Evolutionary conservation across 2,888 invertebrate genomes (phyloP).

Genomic region (Galerucella pusilla): DNA sequence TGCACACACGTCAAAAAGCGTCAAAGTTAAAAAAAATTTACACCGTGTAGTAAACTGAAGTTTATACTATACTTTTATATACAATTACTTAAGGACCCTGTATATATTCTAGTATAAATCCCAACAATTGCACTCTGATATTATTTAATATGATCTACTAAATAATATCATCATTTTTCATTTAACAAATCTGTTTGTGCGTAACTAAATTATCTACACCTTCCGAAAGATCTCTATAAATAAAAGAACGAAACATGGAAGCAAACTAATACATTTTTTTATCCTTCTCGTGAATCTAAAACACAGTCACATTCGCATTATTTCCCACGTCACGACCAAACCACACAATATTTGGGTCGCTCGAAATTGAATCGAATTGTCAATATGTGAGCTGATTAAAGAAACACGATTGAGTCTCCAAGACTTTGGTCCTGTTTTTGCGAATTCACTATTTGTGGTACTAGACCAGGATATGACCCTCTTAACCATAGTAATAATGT

Average conservation of each 20-base stretch:
- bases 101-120: too few relatives aligned
- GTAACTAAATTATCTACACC: background rate
- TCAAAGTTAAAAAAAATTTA: too few relatives aligned
- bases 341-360: conserved; percentile 27
- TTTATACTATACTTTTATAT: too few relatives aligned
- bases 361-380: conserved; percentile 32
- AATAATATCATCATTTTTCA: background rate
- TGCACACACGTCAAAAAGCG: too few relatives aligned
- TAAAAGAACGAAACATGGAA: background rate
- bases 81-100: too few relatives aligned
- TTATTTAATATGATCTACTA: too few relatives aligned
- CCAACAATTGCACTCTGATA: too few relatives aligned
- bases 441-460: conserved; percentile 17
- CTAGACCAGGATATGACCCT: background rate
- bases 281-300: conserved; percentile 11
- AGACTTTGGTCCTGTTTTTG: conserved; percentile 27
- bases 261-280: conserved; percentile 5
- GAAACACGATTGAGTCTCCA: conserved; percentile 31
- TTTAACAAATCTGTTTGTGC: background rate
- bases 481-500: too few relatives aligned
- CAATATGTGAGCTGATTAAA: conserved; percentile 37
- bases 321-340: conserved; percentile 30
- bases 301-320: conserved; percentile 24
- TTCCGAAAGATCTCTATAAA: background rate
- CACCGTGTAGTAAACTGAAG: too few relatives aligned